phyloP scores from a whole-genome alignment of 2,113 vertebrate species.

The Lipophrys pholis region DNA sequence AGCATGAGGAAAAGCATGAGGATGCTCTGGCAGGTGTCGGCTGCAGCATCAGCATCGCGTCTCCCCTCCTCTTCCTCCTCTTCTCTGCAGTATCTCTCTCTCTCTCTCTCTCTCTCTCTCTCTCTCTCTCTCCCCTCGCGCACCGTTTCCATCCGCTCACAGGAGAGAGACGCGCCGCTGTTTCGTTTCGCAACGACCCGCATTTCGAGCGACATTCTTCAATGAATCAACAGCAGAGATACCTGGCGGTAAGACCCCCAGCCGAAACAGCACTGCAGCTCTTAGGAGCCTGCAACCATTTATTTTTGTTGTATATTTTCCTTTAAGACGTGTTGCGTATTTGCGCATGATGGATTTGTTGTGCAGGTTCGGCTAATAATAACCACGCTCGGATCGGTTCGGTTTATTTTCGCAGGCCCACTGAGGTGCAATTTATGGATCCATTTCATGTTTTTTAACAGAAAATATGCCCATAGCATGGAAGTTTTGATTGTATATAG shows the following conservation, averaged over 20 bases:
- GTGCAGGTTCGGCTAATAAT: no score
- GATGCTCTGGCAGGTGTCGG: conserved; percentile 64
- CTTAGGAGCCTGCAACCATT: neutral
- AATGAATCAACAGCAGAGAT: conserved; percentile 22
- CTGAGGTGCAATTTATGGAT: no score
- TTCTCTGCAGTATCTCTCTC: conserved; percentile 59
- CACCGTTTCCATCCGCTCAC: conserved; percentile 14
- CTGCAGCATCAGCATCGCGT: conserved; percentile 79
- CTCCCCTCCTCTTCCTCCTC: conserved; percentile 47
- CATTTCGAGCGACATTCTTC: conserved; percentile 36
- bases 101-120: conserved; percentile 32
- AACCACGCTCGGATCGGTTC: no score
- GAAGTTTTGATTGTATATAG: conserved; percentile 9
- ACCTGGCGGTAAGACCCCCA: conserved; percentile 54
- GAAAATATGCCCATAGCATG: no score
- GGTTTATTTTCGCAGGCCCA: no score
- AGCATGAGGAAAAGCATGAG: neutral
- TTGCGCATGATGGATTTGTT: no score
- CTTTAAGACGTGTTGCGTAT: no score
- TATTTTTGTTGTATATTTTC: no score
- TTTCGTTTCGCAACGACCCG: conserved; percentile 41
- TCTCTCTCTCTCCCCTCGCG: conserved; percentile 5
- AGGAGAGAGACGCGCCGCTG: conserved; percentile 28
- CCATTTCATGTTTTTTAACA: no score
- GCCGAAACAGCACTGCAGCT: neutral